A percentile compares a stretch with the other conserved stretches of the same genome.
Conservation (phyloP, 1,140 invertebrate species). For the Drosophila orena region DNA sequence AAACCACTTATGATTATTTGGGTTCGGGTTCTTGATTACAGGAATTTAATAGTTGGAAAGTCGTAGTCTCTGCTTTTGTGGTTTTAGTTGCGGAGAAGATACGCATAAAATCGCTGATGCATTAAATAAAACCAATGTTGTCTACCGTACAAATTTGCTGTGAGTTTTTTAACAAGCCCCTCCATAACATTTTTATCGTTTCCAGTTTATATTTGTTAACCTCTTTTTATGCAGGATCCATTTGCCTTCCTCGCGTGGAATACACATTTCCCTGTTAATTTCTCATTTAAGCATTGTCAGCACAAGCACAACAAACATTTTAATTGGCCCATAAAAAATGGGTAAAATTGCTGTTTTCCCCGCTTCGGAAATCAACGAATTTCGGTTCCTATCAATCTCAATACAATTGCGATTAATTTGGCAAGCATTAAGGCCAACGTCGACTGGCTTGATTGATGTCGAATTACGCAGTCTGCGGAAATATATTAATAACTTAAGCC, state of each 20-base stretch:
- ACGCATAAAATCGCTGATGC: background rate
- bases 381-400: conserved; percentile 61
- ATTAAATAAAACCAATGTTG: background rate
- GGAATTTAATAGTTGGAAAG: background rate
- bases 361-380: conserved; percentile 5
- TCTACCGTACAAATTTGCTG: background rate
- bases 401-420: conserved; percentile 70
- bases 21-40: background rate
- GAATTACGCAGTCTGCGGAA: conserved; percentile 25
- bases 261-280: conserved; percentile 38
- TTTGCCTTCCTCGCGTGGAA: conserved; percentile 19
- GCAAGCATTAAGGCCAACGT: conserved; percentile 22
- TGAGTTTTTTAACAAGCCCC: background rate
- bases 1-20: conserved; percentile 31
- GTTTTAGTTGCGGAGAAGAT: no score
- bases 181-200: background rate
- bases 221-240: conserved; percentile 1
- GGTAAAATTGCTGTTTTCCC: conserved; percentile 10
- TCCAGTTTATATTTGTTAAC: background rate
- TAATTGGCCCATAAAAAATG: conserved; percentile 52
- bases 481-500: conserved; percentile 66
- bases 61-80: no score
- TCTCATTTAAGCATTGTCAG: conserved; percentile 48
- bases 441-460: conserved; percentile 63
- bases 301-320: conserved; percentile 47